These are phyloP conservation scores for Entomobrya proxima DNA, from an alignment of 2,888 invertebrate species.

Conservation along the genomic window DNA sequence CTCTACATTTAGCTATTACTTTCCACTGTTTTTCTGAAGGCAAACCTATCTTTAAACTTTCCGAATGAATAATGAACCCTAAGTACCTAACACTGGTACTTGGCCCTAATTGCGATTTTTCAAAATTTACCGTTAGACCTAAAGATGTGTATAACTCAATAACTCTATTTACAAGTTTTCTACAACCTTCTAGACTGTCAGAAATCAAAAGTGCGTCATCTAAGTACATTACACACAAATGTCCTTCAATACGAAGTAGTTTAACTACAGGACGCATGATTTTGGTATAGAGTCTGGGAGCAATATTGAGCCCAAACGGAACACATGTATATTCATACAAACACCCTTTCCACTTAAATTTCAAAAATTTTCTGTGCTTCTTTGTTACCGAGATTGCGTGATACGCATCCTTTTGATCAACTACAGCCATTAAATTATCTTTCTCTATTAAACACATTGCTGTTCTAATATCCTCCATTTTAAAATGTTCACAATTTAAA, in stretches of 20 bases:
- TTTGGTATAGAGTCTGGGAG: background rate
- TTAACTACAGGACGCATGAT: background rate
- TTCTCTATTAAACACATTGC: background rate
- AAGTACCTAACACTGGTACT: too few relatives aligned
- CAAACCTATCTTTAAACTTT: too few relatives aligned
- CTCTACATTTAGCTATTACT: too few relatives aligned
- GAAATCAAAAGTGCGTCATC: background rate
- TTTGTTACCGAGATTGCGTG: background rate
- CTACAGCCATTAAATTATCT: background rate
- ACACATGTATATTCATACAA: slow-evolving; percentile 3
- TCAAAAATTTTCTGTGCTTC: background rate
- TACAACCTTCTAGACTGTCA: too few relatives aligned
- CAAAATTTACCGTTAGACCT: too few relatives aligned
- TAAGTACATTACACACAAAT: background rate
- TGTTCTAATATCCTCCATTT: background rate
- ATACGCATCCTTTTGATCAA: too few relatives aligned
- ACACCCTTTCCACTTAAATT: background rate
- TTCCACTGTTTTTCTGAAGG: too few relatives aligned
- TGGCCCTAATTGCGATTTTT: too few relatives aligned
- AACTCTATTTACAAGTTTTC: too few relatives aligned
- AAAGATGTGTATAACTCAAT: too few relatives aligned
- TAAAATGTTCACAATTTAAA: background rate
- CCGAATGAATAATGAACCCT: too few relatives aligned
- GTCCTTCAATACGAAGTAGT: background rate
- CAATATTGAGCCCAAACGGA: background rate